Base-by-base conservation (phyloP, 2,797 vertebrate genomes). In the Eulemur albifrons region DNA sequence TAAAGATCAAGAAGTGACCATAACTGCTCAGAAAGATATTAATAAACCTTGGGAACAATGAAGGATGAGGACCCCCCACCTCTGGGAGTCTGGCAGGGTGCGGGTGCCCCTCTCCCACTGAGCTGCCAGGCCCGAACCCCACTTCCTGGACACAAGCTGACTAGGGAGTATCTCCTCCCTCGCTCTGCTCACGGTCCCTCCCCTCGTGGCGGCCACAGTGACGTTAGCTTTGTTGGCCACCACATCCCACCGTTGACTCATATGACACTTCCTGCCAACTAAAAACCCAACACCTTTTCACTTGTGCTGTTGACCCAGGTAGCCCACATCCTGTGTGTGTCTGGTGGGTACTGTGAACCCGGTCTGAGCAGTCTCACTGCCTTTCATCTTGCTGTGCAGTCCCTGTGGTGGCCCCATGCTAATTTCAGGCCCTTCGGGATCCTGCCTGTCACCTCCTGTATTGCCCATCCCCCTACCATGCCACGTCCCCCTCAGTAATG, bases 271-370 rank as follows among this genome's bases (percentile, higher is more conserved):
- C 96, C 97, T 97, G 96, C 88, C 83, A 86, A 81, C 96, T 92
- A 59, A 95, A 95, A 89, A 67, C 86, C 70, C 45, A 70, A 70
- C 80, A 43, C 54, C 79, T 87, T 93, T 91, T 90, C 94, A 96
- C 94, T 94, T 73, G 61, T 93, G 94, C 93, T 95, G 80, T 30
- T 82, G 79, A 90, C 94, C 92, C 88, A 73, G 88, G 94, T 43
- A 35, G 54, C 80, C 91, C 96, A 97, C 97, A 97, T 96, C 96
- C 97, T 96, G 97, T 95, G 27, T 96, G 88, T 23, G 35, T 70
- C 93, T 77, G 38, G 45, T 65, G 75, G 63, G 87, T 81, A 20
- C 20, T 88, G 83, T 77, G 70, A 83, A 63, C 45, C 63, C 52
- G 48, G 35, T 5, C 25, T 35, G 54, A 79, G 35, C 52, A 20